phyloP scores from a whole-genome alignment of 2,888 invertebrate genomes.

The Corythucha ciliata region DNA sequence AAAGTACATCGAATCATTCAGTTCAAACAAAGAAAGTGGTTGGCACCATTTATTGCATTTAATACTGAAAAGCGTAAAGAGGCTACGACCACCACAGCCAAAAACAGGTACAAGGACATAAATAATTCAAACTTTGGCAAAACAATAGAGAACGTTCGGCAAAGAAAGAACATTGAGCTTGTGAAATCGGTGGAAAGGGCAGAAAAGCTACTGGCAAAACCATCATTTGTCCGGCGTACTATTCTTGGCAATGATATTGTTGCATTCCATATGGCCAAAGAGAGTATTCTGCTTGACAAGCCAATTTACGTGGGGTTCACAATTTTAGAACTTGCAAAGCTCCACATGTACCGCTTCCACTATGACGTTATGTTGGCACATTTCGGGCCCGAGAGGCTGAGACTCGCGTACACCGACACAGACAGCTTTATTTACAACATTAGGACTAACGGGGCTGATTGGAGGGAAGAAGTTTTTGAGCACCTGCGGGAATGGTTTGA shows the following conservation, averaged over 20 bases:
- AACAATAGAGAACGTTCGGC: background rate
- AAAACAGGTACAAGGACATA: background rate
- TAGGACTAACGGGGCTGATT: too few species aligned
- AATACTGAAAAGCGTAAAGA: conserved; percentile 15
- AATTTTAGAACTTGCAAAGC: background rate
- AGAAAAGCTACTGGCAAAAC: background rate
- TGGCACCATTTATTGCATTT: conserved; percentile 35
- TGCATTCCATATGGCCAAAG: background rate
- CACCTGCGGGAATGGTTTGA: too few species aligned
- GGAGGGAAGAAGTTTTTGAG: too few species aligned
- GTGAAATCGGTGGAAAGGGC: background rate
- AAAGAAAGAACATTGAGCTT: background rate
- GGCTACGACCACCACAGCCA: background rate
- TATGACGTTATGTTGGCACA: background rate
- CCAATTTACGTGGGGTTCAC: background rate
- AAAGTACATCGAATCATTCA: conserved; percentile 37
- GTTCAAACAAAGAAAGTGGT: conserved; percentile 37
- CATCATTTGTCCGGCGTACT: background rate
- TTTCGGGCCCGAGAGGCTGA: background rate
- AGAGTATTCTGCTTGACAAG: background rate
- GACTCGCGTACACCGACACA: background rate
- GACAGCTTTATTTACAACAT: background rate
- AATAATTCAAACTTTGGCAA: background rate
- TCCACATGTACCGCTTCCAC: background rate
- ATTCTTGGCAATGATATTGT: background rate